These are phyloP conservation scores for Pachypanchax playfairii DNA, from an alignment of 2,113 vertebrate species.

Conservation along the genomic window DNA sequence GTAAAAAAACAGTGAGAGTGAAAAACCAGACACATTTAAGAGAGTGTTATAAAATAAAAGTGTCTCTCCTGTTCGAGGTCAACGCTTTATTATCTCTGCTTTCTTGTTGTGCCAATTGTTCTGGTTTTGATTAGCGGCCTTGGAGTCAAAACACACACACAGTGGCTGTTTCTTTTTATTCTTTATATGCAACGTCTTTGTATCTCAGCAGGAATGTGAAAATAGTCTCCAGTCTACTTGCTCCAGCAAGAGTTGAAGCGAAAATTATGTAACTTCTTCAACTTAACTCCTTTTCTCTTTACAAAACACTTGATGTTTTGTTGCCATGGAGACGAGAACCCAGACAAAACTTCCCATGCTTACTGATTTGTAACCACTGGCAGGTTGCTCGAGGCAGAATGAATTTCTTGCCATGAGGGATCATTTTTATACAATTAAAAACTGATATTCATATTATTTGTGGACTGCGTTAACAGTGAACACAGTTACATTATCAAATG, in stretches of 20 bases:
- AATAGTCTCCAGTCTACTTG: slow-evolving; percentile 36
- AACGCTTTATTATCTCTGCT: slow-evolving; percentile 26
- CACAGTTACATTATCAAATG: not conserved
- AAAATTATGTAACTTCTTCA: slow-evolving; percentile 61
- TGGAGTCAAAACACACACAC: slow-evolving; percentile 17
- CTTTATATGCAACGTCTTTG: slow-evolving; percentile 44
- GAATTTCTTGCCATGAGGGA: slow-evolving; percentile 5
- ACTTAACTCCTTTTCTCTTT: slow-evolving; percentile 38
- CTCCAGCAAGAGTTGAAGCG: slow-evolving; percentile 32
- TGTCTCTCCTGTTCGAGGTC: slow-evolving; percentile 33
- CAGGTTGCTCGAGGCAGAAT: slow-evolving; percentile 23
- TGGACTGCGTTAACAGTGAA: not conserved
- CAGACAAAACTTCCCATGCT: slow-evolving; percentile 47
- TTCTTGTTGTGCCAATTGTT: slow-evolving; percentile 29
- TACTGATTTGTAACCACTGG: slow-evolving; percentile 29
- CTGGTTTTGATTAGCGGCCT: slow-evolving; percentile 42
- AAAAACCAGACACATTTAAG: slow-evolving; percentile 24
- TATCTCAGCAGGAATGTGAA: slow-evolving; percentile 30
- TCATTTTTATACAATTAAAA: not conserved
- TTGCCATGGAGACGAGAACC: slow-evolving; percentile 53
- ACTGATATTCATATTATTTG: not conserved
- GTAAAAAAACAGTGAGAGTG: not conserved
- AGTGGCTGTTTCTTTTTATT: slow-evolving; percentile 24
- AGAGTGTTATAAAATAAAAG: slow-evolving; percentile 35
- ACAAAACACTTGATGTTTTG: slow-evolving; percentile 53